A percentile compares a stretch with the other conserved stretches of the same genome.
Conservation (phyloP, 2,113 vertebrate species). For the Melanerpes formicivorus region DNA sequence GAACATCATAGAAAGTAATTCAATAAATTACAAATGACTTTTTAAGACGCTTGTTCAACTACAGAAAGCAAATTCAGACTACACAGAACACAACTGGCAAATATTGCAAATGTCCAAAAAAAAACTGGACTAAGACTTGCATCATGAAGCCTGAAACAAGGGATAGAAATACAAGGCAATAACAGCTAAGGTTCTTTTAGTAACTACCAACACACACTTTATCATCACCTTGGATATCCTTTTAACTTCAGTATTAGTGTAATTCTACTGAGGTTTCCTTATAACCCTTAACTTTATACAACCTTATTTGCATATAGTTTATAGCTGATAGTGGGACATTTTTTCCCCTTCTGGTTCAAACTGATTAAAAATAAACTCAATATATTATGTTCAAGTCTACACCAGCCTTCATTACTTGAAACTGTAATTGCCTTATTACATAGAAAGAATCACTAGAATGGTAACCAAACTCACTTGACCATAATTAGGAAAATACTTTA, state of each 20-base stretch:
- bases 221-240: constrained; percentile 77
- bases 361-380: constrained; percentile 72
- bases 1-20: constrained; percentile 99
- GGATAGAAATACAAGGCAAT: constrained; percentile 87
- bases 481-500: constrained; percentile 85
- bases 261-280: constrained; percentile 81
- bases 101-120: constrained; percentile 96
- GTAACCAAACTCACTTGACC: constrained; percentile 81
- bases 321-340: constrained; percentile 73
- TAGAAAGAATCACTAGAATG: constrained; percentile 81
- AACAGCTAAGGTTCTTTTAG: constrained; percentile 87
- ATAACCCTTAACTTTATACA: constrained; percentile 78
- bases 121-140: constrained; percentile 87
- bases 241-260: constrained; percentile 86
- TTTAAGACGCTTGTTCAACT: constrained; percentile 97
- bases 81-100: constrained; percentile 99
- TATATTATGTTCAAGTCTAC: constrained; percentile 74
- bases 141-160: constrained; percentile 89
- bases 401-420: constrained; percentile 76
- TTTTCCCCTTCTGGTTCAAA: constrained; percentile 71
- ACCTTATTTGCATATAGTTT: constrained; percentile 75
- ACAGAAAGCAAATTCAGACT: constrained; percentile 97
- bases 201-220: constrained; percentile 88
- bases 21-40: constrained; percentile 99
- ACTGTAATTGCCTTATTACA: constrained; percentile 81